Percentiles rank a stretch among this genome's conserved stretches.
These are phyloP conservation scores for Ceyx melanurus DNA, from an alignment of 2,113 vertebrate genomes.

Conservation along the genomic window DNA sequence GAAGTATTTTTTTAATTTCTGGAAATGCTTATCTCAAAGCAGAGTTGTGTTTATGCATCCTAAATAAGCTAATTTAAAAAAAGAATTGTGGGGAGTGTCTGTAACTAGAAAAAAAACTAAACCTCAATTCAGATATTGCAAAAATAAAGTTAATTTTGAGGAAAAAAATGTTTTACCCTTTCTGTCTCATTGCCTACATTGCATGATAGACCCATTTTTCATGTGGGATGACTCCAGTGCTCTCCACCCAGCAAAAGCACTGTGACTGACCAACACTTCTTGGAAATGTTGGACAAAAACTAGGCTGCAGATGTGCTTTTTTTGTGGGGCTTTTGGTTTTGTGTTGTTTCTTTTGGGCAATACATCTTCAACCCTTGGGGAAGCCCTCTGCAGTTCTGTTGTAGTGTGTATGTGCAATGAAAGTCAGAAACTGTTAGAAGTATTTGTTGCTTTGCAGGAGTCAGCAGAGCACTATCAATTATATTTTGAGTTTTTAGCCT, in stretches of 20 bases:
- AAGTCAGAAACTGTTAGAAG: background rate
- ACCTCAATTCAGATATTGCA: background rate
- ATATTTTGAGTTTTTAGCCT: background rate
- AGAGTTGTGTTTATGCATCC: background rate
- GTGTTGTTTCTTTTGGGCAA: accelerated
- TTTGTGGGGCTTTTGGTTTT: too few relatives aligned
- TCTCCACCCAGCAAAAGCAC: background rate
- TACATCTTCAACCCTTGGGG: background rate
- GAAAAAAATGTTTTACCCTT: background rate
- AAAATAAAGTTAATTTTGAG: background rate
- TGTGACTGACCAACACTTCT: background rate
- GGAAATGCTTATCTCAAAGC: background rate
- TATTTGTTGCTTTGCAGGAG: background rate
- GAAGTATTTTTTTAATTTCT: background rate
- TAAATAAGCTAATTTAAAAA: background rate
- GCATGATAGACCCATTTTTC: background rate
- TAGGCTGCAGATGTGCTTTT: background rate
- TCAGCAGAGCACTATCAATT: background rate
- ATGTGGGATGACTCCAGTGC: background rate
- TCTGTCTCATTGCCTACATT: background rate
- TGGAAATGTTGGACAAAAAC: background rate
- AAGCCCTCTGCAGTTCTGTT: background rate
- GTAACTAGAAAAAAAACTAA: background rate
- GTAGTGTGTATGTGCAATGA: background rate
- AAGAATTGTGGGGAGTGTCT: background rate